phyloP scores from a whole-genome alignment of 1,140 invertebrate species.

The Cyrtorhinus lividipennis region DNA sequence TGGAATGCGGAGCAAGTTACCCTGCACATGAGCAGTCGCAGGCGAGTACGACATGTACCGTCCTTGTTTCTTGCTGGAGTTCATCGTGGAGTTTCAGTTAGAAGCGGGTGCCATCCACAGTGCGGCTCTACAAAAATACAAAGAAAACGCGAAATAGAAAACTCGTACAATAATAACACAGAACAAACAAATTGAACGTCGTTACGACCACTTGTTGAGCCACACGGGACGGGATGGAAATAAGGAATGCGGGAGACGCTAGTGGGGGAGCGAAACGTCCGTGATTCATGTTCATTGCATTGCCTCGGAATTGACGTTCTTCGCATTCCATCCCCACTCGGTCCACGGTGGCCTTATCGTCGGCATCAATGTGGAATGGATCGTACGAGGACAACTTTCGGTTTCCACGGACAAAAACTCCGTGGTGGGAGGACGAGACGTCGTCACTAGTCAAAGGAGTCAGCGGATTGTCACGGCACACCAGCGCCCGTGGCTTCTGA shows the following conservation, averaged over 20 bases:
- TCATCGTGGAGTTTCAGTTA: constrained; percentile 17
- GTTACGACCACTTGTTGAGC: neutral
- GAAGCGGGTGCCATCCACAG: neutral
- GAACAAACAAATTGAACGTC: neutral
- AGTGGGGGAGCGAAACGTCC: neutral
- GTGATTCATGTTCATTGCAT: constrained; percentile 13
- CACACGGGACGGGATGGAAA: neutral
- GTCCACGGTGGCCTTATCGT: neutral
- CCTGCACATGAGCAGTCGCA: constrained; percentile 18
- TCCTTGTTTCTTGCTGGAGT: constrained; percentile 20
- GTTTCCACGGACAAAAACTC: neutral
- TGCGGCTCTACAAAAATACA: neutral
- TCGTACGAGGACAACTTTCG: constrained; percentile 2
- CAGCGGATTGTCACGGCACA: no score
- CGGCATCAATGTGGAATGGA: neutral
- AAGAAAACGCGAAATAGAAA: neutral
- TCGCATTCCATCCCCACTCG: constrained; percentile 13
- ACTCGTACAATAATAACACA: neutral
- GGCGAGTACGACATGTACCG: constrained; percentile 23
- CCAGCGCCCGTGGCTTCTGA: no score
- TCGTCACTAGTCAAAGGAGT: no score
- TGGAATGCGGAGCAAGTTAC: constrained; percentile 11
- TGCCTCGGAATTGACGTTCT: constrained; percentile 12
- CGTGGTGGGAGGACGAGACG: neutral
- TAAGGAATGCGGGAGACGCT: neutral